Conservation (phyloP, 2,797 vertebrate species). For the Sphenopsis melanotis region DNA sequence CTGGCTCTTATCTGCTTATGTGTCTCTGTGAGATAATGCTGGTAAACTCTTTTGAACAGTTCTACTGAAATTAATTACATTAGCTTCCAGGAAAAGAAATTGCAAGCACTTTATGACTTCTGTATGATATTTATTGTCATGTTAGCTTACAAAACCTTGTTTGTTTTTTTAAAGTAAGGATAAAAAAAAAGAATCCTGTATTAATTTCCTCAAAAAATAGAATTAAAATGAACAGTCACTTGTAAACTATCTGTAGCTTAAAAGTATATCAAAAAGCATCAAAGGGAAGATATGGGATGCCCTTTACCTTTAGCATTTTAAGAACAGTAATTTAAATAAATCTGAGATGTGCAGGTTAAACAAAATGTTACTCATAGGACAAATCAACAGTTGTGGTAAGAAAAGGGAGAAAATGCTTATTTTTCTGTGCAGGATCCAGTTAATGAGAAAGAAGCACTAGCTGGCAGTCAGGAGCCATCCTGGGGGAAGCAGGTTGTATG, state of each 20-base stretch:
- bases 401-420: neutral
- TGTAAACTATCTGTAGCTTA: neutral
- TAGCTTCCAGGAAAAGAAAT: constrained; percentile 7
- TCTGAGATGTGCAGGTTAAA: neutral
- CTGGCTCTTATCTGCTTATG: neutral
- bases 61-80: neutral
- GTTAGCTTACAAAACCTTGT: neutral
- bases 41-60: neutral
- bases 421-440: neutral
- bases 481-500: neutral
- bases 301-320: neutral
- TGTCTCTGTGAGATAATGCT: neutral
- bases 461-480: neutral
- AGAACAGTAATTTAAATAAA: neutral
- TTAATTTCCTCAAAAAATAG: neutral
- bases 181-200: neutral
- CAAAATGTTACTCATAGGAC: neutral
- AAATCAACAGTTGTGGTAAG: neutral
- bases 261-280: neutral
- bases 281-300: neutral
- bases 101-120: neutral
- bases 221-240: neutral
- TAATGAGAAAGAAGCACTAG: neutral
- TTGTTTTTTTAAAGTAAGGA: neutral
- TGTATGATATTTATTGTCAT: neutral